Evolutionary conservation across 1,140 invertebrate genomes (phyloP), one percentile per base, ranked within the genome.

Genomic region (Drosophila pseudoananassae): DNA sequence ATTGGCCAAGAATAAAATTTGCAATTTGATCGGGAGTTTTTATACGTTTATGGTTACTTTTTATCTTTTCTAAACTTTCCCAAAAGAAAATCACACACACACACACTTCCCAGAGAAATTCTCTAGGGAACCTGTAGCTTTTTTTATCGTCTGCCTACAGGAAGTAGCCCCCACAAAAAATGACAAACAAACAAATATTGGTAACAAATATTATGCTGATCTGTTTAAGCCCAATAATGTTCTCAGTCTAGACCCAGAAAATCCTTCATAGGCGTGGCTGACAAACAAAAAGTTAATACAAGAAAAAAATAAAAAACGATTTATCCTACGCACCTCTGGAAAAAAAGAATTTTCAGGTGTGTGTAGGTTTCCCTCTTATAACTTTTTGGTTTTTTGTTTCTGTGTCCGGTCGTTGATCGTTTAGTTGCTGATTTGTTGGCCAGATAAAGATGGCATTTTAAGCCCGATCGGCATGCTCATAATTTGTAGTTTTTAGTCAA

Each of bases 401-500:
- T 20, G 49, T 52, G 40, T 58, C 55, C 33, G 33, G 12, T 17
- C n/a, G n/a, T 12, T 10, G 51, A 76, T 76, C 72, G 75, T 70
- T 69, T 69, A 57, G 57, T 75, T 69, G 65, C 63, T 70, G 65
- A 71, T 72, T 71, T 71, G 66, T 72, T 17, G 45, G 10, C 12
- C 8, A 52, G 17, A 72, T 77, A 51, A 66, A 66, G 45, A 66
- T 66, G 63, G 51, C 49, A 33, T 64, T 69, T 25, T 84, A 83
- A 84, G 59, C 75, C 59, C 20, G 23, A 54, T 68, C 36, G 79
- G 79, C 71, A 83, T 83, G 76, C 79, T 70, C 75, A 83, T 83
- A 84, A 83, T 66, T 83, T 83, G 57, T 64, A 52, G 74, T 36
- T 55, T 81, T 69, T 49, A 59, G 46, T 71, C 71, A 31, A 65